These are phyloP conservation scores for Cyphomyrus plagiostoma DNA, from an alignment of 2,113 vertebrate species.

Conservation along the genomic window DNA sequence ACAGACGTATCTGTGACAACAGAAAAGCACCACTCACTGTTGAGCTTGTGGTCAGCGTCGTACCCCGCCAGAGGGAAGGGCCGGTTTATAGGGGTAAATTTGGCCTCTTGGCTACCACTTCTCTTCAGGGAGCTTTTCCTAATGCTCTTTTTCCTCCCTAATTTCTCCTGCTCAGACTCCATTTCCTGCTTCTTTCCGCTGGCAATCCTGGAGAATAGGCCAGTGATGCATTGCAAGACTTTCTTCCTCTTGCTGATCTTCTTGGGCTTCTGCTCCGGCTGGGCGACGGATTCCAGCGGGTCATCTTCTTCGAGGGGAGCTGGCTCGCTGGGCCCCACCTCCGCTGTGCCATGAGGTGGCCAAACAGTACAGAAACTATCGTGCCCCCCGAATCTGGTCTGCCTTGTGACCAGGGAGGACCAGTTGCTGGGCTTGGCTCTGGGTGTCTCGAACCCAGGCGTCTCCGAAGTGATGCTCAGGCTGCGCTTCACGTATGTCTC, in stretches of 20 bases:
- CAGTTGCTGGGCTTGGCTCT: slow-evolving; percentile 6
- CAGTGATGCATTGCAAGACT: slow-evolving; percentile 59
- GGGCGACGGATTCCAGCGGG: background rate
- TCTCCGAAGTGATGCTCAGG: slow-evolving; percentile 57
- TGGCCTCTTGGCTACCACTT: slow-evolving; percentile 22
- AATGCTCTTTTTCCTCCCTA: slow-evolving; percentile 46
- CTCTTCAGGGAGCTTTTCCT: slow-evolving; percentile 53
- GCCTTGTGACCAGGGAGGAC: slow-evolving; percentile 35
- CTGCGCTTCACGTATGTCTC: slow-evolving; percentile 65
- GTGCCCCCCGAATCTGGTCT: slow-evolving; percentile 32
- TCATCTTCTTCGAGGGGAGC: background rate
- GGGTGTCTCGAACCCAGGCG: rapidly evolving
- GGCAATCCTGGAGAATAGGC: slow-evolving; percentile 54
- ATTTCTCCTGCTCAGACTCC: background rate
- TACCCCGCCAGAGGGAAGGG: background rate
- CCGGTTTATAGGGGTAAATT: slow-evolving; percentile 25
- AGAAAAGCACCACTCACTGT: background rate
- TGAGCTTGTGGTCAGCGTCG: background rate
- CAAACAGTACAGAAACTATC: slow-evolving; percentile 54
- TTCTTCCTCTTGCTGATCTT: slow-evolving; percentile 51
- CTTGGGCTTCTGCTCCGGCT: slow-evolving; percentile 38
- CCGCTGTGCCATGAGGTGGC: background rate
- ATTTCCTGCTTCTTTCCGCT: slow-evolving; percentile 62
- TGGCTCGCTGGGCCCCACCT: background rate
- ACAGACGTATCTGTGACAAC: background rate